These are phyloP conservation scores for Spea multiplicata DNA, from an alignment of 2,113 vertebrate genomes.

Conservation along the genomic window DNA sequence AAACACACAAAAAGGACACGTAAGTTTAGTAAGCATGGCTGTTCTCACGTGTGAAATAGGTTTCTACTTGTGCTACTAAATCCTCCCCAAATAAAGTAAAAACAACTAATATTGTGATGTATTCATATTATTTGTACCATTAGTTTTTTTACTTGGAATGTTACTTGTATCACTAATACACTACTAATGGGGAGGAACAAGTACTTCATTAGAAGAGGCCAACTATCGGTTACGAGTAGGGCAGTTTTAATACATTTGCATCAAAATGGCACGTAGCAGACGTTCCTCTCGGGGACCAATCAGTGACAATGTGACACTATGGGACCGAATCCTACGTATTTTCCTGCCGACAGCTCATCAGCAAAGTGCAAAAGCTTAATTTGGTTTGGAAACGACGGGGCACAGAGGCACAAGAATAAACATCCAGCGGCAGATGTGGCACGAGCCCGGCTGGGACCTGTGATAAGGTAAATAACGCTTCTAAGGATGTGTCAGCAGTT, in stretches of 20 bases:
- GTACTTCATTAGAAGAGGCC: too few species aligned
- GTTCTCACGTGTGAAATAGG: too few species aligned
- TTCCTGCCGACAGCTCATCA: not conserved
- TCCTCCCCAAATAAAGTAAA: too few species aligned
- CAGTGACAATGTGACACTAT: not conserved
- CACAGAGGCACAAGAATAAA: not conserved
- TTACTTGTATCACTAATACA: too few species aligned
- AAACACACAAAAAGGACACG: conserved; percentile 26
- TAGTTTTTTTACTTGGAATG: too few species aligned
- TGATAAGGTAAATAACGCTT: not conserved
- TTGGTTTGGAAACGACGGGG: conserved; percentile 6
- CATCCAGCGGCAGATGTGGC: conserved; percentile 7
- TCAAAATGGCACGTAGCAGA: not conserved
- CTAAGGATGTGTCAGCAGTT: not conserved
- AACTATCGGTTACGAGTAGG: too few species aligned
- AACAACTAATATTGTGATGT: too few species aligned
- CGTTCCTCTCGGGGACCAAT: not conserved
- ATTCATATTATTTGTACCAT: too few species aligned
- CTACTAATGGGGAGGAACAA: too few species aligned
- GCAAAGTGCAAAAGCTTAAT: not conserved
- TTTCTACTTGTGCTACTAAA: not conserved
- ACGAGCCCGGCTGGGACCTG: conserved; percentile 2
- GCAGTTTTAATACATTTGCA: too few species aligned
- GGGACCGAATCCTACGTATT: not conserved
- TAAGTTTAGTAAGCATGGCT: not conserved